A percentile compares a stretch with the other conserved stretches of the same genome.
phyloP scores from a whole-genome alignment of 2,888 invertebrate genomes.

The Aleiodes leptofemur region DNA sequence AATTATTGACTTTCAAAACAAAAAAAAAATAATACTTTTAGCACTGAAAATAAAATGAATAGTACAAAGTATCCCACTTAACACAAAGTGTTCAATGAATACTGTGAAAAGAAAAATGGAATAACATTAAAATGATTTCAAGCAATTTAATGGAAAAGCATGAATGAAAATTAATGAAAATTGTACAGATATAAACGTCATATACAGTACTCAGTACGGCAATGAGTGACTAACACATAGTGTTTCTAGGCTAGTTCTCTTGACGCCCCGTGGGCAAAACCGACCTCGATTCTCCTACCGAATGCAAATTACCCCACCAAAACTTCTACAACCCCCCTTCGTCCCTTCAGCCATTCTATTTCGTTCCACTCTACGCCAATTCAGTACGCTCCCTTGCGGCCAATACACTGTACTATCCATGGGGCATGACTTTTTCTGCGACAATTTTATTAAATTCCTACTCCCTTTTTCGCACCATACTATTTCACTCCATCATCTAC shows the following conservation, averaged over 20 bases:
- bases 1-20: too few relatives aligned
- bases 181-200: slow-evolving; percentile 27
- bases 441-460: slow-evolving; percentile 47
- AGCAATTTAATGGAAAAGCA: background rate
- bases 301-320: slow-evolving; percentile 46
- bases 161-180: slow-evolving; percentile 10
- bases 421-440: slow-evolving; percentile 41
- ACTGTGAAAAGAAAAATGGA: background rate
- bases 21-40: too few relatives aligned
- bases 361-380: slow-evolving; percentile 45
- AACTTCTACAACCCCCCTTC: slow-evolving; percentile 21
- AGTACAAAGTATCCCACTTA: too few relatives aligned
- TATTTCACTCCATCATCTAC: slow-evolving; percentile 14
- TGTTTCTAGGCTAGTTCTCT: slow-evolving; percentile 37
- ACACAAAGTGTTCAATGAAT: too few relatives aligned
- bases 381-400: slow-evolving; percentile 44
- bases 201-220: slow-evolving; percentile 18
- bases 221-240: slow-evolving; percentile 24
- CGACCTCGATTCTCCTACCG: slow-evolving; percentile 41
- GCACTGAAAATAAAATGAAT: too few relatives aligned
- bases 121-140: slow-evolving; percentile 13
- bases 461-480: background rate
- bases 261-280: slow-evolving; percentile 45
- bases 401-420: slow-evolving; percentile 28
- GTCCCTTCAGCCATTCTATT: slow-evolving; percentile 36